Evolutionary conservation across 2,113 vertebrate species (phyloP).

Genomic region (Erinaceus europaeus): DNA sequence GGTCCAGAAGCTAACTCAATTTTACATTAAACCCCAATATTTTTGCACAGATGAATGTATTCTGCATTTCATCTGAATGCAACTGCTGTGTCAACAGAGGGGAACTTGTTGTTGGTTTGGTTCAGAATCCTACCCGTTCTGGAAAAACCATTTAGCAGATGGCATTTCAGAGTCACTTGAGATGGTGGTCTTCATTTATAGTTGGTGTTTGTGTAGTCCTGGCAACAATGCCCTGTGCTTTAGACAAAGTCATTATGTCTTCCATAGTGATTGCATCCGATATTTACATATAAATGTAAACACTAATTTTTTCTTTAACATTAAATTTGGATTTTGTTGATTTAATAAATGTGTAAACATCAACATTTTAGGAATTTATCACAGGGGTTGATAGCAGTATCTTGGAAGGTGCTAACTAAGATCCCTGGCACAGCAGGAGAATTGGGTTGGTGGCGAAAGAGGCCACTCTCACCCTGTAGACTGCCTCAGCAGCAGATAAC

Average conservation of each 20-base stretch:
- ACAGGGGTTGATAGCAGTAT: neutral
- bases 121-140: neutral
- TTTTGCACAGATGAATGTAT: too few species aligned
- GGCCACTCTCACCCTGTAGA: neutral
- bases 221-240: accelerated
- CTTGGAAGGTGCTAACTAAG: neutral
- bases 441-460: neutral
- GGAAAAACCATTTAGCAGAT: neutral
- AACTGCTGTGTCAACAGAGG: neutral
- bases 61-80: accelerated
- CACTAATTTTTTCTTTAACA: neutral
- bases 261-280: neutral
- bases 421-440: neutral
- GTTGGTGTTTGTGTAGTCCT: accelerated
- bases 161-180: too few species aligned
- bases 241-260: accelerated
- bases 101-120: too few species aligned
- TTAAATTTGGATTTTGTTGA: neutral
- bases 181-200: neutral
- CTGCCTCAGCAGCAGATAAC: neutral
- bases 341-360: neutral
- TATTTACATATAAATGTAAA: neutral
- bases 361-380: neutral
- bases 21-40: neutral
- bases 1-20: neutral